Evolutionary conservation across 2,797 vertebrate species (phyloP), one percentile per base, ranked within the genome.

Genomic region (Aldrovandia affinis): DNA sequence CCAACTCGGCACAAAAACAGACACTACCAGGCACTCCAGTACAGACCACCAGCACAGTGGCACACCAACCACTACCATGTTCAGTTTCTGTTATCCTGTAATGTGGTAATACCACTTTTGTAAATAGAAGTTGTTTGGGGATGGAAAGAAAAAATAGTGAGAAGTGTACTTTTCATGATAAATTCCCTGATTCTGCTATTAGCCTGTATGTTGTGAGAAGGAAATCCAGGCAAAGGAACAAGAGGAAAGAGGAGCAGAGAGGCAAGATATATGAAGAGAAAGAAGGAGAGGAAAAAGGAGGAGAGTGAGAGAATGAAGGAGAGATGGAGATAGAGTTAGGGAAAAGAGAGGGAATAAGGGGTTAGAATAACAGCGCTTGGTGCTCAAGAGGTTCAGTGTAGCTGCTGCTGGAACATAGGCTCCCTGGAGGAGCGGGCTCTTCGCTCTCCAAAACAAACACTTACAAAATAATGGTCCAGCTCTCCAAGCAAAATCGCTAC

Each of bases 401-500:
- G 90, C 94, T 93, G 92, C 94, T 94, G 89, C 93, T 96, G 95
- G 95, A 95, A 93, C 93, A 81, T 87, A 83, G 9, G 2, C 86
- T 89, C 93, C 94, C 93, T 94, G 84, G 89, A 68, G 91, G 94
- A 93, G 93, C 90, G 91, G 95, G 92, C 85, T 86, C 88, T 83
- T 88, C 55, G 20, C 85, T 87, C 91, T 94, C 95, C 95, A 96
- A 96, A 91, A 95, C 94, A 95, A 96, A 96, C 92, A 96, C 93
- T 94, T 91, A 93, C 93, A 94, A 93, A 95, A 95, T 95, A 95
- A 96, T 94, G 93, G 92, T 91, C 86, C 91, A 91, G 91, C 83
- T 91, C 93, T 96, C 95, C 95, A 96, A 96, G 93, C 91, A 94
- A 95, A 96, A 96, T 95, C 94, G 94, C 92, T 95, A 95, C 92